Conservation (phyloP, 2,113 vertebrate genomes). For the Syrmaticus mikado region DNA sequence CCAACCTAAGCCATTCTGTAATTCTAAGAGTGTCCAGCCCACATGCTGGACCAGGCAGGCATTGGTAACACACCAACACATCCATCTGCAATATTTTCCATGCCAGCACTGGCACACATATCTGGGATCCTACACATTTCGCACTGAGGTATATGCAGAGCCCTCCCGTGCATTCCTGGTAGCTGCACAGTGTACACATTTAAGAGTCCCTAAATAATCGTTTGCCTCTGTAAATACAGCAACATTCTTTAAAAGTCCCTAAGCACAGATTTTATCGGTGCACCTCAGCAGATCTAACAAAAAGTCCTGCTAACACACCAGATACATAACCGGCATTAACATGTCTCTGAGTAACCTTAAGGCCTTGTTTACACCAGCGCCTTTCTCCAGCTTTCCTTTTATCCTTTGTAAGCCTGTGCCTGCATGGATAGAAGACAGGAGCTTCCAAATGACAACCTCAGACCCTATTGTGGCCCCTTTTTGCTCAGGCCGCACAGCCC, state of each 20-base stretch:
- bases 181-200: background rate
- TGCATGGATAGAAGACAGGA: background rate
- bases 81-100: background rate
- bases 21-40: background rate
- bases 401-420: background rate
- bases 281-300: background rate
- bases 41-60: accelerated
- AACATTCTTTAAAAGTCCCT: background rate
- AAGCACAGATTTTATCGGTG: background rate
- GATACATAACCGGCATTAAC: background rate
- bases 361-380: background rate
- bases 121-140: background rate
- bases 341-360: background rate
- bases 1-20: too few relatives aligned
- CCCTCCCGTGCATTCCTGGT: background rate
- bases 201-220: background rate
- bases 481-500: background rate
- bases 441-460: background rate
- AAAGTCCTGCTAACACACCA: background rate
- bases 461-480: background rate
- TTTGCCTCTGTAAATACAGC: slow-evolving; percentile 14
- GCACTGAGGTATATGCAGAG: background rate
- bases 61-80: accelerated
- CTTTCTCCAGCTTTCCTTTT: background rate
- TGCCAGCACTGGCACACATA: background rate